These are phyloP conservation scores for Paramacrobiotus metropolitanus DNA, from an alignment of 1,140 invertebrate species.

Conservation along the genomic window DNA sequence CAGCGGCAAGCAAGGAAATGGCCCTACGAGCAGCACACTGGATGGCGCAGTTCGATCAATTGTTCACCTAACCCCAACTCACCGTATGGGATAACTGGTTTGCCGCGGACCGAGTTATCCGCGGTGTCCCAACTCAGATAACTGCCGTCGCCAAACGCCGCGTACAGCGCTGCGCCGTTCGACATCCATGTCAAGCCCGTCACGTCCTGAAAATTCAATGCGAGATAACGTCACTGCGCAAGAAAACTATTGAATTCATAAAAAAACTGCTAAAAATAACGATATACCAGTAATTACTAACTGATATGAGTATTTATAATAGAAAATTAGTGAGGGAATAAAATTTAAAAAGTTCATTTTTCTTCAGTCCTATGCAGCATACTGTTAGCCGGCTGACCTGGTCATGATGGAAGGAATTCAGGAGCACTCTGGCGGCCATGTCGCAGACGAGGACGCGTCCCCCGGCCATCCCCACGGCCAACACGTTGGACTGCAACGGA, in stretches of 20 bases:
- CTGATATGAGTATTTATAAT: neutral
- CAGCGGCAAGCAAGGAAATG: neutral
- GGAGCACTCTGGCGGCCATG: neutral
- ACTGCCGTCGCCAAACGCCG: neutral
- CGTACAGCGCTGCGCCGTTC: neutral
- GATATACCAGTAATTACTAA: neutral
- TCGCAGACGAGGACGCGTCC: neutral
- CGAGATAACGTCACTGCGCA: too few species aligned
- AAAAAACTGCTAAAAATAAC: too few species aligned
- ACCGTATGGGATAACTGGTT: neutral
- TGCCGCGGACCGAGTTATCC: neutral
- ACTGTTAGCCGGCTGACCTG: too few species aligned
- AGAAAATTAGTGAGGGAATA: neutral
- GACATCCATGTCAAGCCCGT: neutral
- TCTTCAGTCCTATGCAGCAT: too few species aligned
- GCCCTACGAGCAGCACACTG: too few species aligned
- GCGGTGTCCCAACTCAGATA: neutral
- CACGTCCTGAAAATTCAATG: neutral
- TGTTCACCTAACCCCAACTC: too few species aligned
- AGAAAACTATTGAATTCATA: too few species aligned
- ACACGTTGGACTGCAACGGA: neutral
- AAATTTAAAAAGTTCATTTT: too few species aligned
- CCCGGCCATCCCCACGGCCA: neutral
- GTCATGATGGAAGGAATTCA: neutral
- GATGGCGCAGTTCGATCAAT: too few species aligned